Percentiles rank a stretch among this genome's conserved stretches.
Conservation (phyloP, 2,113 vertebrate genomes). For the Prinia subflava region DNA sequence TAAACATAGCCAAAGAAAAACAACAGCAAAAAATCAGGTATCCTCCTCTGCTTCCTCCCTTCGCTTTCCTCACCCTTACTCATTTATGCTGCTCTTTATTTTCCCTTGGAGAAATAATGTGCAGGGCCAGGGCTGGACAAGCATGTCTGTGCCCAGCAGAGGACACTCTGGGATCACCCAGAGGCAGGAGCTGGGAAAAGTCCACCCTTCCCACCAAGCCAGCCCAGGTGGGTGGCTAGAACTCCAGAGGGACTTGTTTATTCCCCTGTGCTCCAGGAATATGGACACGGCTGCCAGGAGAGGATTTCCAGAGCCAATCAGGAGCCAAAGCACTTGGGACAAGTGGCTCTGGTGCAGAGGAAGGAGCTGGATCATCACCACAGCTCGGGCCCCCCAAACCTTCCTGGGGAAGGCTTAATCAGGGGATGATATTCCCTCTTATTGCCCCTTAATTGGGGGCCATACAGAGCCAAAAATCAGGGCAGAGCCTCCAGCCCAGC, state of each 20-base stretch:
- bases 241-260: fast-evolving
- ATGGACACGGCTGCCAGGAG: not conserved
- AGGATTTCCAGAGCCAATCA: not conserved
- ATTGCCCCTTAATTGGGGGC: fast-evolving
- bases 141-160: not conserved
- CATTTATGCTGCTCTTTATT: not conserved
- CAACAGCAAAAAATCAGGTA: not conserved
- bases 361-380: not conserved
- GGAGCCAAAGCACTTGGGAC: not conserved
- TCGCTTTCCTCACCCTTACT: fast-evolving
- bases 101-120: not conserved
- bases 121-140: not conserved
- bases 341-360: not conserved
- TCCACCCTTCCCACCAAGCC: not conserved
- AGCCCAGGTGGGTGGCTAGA: not conserved
- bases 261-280: fast-evolving
- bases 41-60: not conserved
- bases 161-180: not conserved
- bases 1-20: not conserved
- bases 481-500: not conserved
- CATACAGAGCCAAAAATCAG: not conserved
- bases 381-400: fast-evolving
- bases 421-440: fast-evolving
- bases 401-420: not conserved
- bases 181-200: not conserved